Conservation (phyloP, 2,113 vertebrate species). For the Sorex araneus region DNA sequence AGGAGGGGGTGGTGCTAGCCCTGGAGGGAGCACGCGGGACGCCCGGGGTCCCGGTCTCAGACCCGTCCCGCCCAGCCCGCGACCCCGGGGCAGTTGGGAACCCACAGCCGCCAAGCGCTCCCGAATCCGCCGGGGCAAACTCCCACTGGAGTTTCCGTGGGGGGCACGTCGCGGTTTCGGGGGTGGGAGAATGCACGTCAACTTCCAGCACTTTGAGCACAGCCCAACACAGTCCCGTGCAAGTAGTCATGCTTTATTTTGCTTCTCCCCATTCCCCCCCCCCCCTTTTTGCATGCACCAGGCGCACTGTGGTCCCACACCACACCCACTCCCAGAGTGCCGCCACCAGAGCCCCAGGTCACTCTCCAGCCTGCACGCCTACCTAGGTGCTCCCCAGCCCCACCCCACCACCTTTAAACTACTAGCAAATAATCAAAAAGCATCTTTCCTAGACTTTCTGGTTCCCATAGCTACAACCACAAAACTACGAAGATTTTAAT, state of each 20-base stretch:
- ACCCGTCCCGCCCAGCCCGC: background rate
- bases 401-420: too few species aligned
- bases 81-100: conserved; percentile 1
- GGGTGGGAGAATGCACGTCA: background rate
- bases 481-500: background rate
- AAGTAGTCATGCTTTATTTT: too few species aligned
- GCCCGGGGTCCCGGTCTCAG: background rate
- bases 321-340: too few species aligned
- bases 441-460: background rate
- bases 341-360: too few species aligned
- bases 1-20: background rate
- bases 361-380: too few species aligned
- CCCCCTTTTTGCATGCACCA: too few species aligned
- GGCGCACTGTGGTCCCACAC: too few species aligned
- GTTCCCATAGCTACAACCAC: background rate
- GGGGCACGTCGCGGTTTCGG: conserved; percentile 13
- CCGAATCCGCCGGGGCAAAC: background rate
- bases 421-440: background rate
- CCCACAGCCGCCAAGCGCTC: background rate
- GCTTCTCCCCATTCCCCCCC: too few species aligned
- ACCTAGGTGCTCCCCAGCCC: too few species aligned
- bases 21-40: background rate
- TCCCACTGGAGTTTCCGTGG: background rate
- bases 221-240: background rate
- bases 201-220: conserved; percentile 55